Evolutionary conservation across 2,113 vertebrate species (phyloP).

Genomic region (Accipiter virgatus): DNA sequence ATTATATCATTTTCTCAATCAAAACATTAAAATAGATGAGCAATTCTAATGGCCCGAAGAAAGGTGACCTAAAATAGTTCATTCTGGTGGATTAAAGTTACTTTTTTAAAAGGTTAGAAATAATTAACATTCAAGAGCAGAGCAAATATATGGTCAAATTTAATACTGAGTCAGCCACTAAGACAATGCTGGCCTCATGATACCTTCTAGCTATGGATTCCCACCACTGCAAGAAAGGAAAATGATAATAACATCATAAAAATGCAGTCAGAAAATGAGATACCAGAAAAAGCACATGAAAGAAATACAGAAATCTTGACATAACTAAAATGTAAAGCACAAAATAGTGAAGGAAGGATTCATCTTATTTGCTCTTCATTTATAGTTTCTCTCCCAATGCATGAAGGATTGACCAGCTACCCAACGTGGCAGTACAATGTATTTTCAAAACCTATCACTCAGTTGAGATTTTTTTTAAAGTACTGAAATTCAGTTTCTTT

Average conservation of each 20-base stretch:
- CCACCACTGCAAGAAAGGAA: not conserved
- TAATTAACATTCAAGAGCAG: not conserved
- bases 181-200: not conserved
- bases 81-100: not conserved
- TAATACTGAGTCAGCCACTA: not conserved
- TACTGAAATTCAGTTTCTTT: not conserved
- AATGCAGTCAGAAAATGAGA: not conserved
- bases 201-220: not conserved
- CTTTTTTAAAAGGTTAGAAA: not conserved
- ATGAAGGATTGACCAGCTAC: not conserved
- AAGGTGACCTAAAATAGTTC: not conserved
- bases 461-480: not conserved
- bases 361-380: not conserved
- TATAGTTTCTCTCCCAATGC: not conserved
- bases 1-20: not conserved
- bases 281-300: not conserved
- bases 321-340: not conserved
- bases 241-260: not conserved
- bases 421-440: not conserved
- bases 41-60: not conserved
- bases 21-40: not conserved
- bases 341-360: not conserved
- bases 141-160: not conserved
- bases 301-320: not conserved
- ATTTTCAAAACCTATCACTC: not conserved